A percentile compares a stretch with the other conserved stretches of the same genome.
phyloP scores from a whole-genome alignment of 2,888 invertebrate genomes.

The Eretmocerus hayati region DNA sequence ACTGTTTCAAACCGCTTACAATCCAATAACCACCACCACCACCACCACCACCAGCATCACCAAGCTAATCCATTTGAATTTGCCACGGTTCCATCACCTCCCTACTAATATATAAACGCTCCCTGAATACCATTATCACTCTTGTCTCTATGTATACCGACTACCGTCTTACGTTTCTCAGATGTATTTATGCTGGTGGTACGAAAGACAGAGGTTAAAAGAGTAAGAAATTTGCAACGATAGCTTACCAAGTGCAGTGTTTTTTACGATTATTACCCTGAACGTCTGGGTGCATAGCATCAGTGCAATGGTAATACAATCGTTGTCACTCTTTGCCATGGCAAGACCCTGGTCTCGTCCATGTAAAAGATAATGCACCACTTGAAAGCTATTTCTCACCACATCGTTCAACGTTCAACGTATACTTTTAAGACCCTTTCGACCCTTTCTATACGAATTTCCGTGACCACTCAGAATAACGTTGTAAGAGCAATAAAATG shows the following conservation, averaged over 20 bases:
- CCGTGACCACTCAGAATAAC: too few relatives aligned
- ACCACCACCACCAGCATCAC: too few relatives aligned
- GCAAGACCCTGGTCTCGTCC: not conserved
- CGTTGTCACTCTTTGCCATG: not conserved
- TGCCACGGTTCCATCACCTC: too few relatives aligned
- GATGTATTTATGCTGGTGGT: not conserved
- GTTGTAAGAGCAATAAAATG: not conserved
- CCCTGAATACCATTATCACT: too few relatives aligned
- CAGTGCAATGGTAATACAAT: too few relatives aligned
- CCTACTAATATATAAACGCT: too few relatives aligned
- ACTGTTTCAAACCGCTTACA: too few relatives aligned
- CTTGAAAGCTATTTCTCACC: not conserved
- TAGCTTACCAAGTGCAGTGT: conserved; percentile 31
- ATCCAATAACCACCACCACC: too few relatives aligned
- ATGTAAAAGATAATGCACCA: not conserved
- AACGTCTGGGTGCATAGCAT: not conserved
- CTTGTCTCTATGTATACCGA: too few relatives aligned
- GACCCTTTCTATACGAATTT: too few relatives aligned
- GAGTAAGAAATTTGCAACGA: conserved; percentile 23
- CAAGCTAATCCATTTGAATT: too few relatives aligned
- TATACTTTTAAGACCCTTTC: too few relatives aligned
- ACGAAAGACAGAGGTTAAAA: not conserved
- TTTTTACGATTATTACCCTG: conserved; percentile 42
- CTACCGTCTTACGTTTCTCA: conserved; percentile 19
- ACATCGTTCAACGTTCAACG: not conserved